Evolutionary conservation across 1,140 invertebrate genomes (phyloP), one percentile per base, ranked within the genome.

Genomic region (Oreohelix idahoensis): DNA sequence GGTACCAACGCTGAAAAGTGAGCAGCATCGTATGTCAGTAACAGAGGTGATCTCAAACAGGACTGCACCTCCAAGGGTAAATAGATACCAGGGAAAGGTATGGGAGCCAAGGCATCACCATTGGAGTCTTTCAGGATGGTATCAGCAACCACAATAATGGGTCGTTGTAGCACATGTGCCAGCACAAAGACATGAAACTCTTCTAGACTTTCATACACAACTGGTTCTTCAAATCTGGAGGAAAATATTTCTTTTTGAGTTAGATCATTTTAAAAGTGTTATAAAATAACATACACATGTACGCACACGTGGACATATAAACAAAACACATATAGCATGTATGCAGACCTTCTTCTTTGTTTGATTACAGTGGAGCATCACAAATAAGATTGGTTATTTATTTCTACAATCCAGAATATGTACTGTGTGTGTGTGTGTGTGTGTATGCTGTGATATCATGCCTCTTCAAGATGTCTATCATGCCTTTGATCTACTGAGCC

Each of bases 1-100:
- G 96, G 95, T 35, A 97, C 96, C 23, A 98, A 58, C 92, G 97
- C 96, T 8, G 96, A 97, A 92, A 98, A 98, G 92, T 98, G 97
- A 23, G 96, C 96, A 74, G 96, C 96, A 92, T 98, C 96, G 92
- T 97, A 98, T 2, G 96, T 96, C 66, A 98, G 92, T 77, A 97
- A 83, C 36, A 93, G 82, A 0, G 92, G 92, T 29, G 89, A 90
- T 36, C 89, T 85, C 85, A 93, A 95, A 93, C 96, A 97, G 70
- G 94, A 93, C n/a, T 86, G 79, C 86, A 95, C 94, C 92, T 97
- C 96, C 51, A 97, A 90, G 0, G 97, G 97, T 20, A 98, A 93
- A 92, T 98, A 98, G 75, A 98, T 95, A 26, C 97, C 97, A 76
- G 97, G 97, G 93, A 98, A 98, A 8, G 96, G 96, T 85, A 98